Base-by-base conservation (phyloP, 2,797 vertebrate genomes). In the Pyrocephalus nanus region DNA sequence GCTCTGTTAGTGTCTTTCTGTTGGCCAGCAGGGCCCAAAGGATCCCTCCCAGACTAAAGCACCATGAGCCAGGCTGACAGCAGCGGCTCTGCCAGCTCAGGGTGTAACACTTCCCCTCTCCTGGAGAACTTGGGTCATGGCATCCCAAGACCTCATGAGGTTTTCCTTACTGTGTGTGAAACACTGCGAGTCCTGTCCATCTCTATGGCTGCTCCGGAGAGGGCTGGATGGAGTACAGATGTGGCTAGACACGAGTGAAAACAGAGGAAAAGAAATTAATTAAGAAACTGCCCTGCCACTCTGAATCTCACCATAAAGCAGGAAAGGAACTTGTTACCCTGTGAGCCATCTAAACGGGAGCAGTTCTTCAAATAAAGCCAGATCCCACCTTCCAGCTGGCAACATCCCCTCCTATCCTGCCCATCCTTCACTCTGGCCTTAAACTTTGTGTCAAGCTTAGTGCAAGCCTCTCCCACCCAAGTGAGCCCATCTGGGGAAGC, bases 81-180 rank as follows among this genome's bases (percentile, higher is more conserved):
- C 36, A 76, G 25, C 0, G 2, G 60, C 18, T 45, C 27, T 40
- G 26, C 54, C 48, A 70, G 74, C 8, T 32, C 0, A 0, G 30
- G 42, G 6, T 32, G 13, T 18, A 65, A 16, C 0, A 0, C 23
- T 62, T 81, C 34, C 86, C 70, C 19, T 45, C 17, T 30, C n/a
- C n/a, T 19, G 27, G 22, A 0, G 4, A 67, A 53, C 18, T n/a
- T 2, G 0, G 38, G 61, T 30, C 77, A 34, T 3, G 3, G 16
- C 43, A 57, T 34, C 12, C 14, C 89, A 16, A 55, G 53, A 16
- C 26, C 6, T 45, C 2, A 0, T 17, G 22, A 0, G 0, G 34
- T 86, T 92, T 86, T 62, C 27, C 94, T 94, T 93, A 95, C 95
- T 21, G 57, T 53, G 5, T 11, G 32, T 0, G 32, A 23, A 0